Evolutionary conservation across 2,888 invertebrate species (phyloP), one percentile per base, ranked within the genome.

Genomic region (Euplagia quadripunctaria): DNA sequence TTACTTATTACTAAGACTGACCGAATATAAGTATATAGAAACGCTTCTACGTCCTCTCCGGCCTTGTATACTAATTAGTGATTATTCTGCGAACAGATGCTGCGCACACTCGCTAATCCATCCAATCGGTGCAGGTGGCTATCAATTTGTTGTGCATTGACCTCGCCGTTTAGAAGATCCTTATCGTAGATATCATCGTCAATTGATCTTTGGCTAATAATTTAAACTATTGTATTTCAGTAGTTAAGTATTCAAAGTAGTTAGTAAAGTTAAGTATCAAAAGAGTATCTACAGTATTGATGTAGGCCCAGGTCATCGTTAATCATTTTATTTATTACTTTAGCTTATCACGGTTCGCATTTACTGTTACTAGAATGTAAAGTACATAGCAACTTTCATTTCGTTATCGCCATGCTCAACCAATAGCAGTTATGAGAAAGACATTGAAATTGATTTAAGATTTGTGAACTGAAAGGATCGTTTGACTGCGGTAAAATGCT

Each of bases 361-460:
- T 66, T 68, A 64, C 68, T 55, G 51, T 68, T 43, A 41, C 71
- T 74, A 51, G 14, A 73, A 71, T n/a, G n/a, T 78, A 68, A 64
- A 11, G 55, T 81, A 71, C 80, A 79, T 78, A 67, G 79, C 84
- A 82, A 86, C 87, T 88, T 88, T 88, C 84, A 83, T 85, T 81
- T 76, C 70, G 68, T 85, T 87, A 89, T 88, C 87, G 75, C 55
- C 61, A 49, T 73, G 72, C 11, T 61, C 11, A 77, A 80, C 74
- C 77, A 76, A 81, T 78, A 77, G 65, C 72, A 68, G 76, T 77
- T 69, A 75, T 75, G 68, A 80, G 79, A 80, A 85, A 84, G 81
- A 76, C 70, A 65, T 80, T 78, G 55, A 68, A 80, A 69, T 72
- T 80, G 83, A 84, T 82, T 84, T 72, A 76, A 82, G 75, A 61